These are phyloP conservation scores for Brevimyrus niger DNA, from an alignment of 2,113 vertebrate genomes.

Conservation along the genomic window DNA sequence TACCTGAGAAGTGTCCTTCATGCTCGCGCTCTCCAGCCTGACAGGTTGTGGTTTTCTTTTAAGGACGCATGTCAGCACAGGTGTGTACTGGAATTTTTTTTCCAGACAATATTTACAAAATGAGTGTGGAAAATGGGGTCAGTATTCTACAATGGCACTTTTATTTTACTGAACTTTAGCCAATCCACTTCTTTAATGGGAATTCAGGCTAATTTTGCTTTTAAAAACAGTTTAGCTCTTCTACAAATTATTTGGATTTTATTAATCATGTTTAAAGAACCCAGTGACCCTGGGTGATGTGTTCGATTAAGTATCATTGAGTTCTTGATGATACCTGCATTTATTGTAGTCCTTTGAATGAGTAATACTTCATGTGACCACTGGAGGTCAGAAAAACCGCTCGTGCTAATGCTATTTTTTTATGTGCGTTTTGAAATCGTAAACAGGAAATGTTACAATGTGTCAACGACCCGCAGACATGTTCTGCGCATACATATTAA, in stretches of 20 bases:
- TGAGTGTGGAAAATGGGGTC: not conserved
- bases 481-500: not conserved
- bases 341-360: not conserved
- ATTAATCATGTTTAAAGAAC: not conserved
- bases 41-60: not conserved
- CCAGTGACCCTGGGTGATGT: not conserved
- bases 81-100: not conserved
- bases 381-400: not conserved
- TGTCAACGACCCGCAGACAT: not conserved
- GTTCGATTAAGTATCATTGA: not conserved
- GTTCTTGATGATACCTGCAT: not conserved
- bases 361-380: constrained; percentile 4
- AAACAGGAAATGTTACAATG: not conserved
- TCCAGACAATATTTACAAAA: not conserved
- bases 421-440: not conserved
- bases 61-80: not conserved
- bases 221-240: not conserved
- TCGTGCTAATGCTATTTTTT: not conserved
- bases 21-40: not conserved
- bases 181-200: not conserved
- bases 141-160: not conserved
- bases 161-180: not conserved
- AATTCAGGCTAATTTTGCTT: not conserved
- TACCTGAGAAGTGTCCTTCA: not conserved
- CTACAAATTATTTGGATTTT: not conserved